Evolutionary conservation across 2,113 vertebrate species (phyloP), one percentile per base, ranked within the genome.

Genomic region (Alaudala cheleensis): DNA sequence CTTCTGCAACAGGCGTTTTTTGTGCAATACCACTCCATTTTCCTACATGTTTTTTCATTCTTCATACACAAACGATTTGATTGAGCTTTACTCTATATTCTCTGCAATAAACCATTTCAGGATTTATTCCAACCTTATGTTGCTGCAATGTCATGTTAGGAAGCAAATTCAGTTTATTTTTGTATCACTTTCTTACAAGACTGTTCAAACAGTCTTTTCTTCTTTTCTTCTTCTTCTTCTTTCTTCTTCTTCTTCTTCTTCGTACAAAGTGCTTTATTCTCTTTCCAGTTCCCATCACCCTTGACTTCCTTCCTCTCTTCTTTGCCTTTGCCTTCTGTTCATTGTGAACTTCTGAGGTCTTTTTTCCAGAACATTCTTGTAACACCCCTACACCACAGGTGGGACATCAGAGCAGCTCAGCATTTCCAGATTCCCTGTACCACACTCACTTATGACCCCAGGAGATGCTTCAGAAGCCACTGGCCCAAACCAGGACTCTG

Each of bases 321-420:
- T 56, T 73, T 91, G 53, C 40, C 82, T 56, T 73, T 91, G 53
- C 40, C 76, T 92, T 87, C 90, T 14, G 20, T 83, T 92, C 84
- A 56, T 12, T 86, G 47, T 4, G 4, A 77, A 47, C 51, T 72
- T 85, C 96, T 26, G 79, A 97, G 60, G 62, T 72, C 72, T 77
- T 94, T 95, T 87, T 65, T 81, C 83, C 89, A 88, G 67, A 86
- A 44, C 15, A 54, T 53, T 44, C 44, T 25, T 21, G 4, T 5
- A 37, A 7, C 40, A 72, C 10, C 12, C 56, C 33, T 49, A 47
- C 20, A 6, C 9, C 0, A 0, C 13, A 22, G 8, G 64, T 45
- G 73, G 78, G 95, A 96, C 79, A 83, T 10, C 31, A 93, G 90
- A 96, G 76, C 69, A 96, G 67, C 69, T 92, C 96, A 91, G 94